A percentile compares a stretch with the other conserved stretches of the same genome.
Evolutionary conservation across 2,113 vertebrate species (phyloP).

Genomic region (Sarotherodon lohbergeri): DNA sequence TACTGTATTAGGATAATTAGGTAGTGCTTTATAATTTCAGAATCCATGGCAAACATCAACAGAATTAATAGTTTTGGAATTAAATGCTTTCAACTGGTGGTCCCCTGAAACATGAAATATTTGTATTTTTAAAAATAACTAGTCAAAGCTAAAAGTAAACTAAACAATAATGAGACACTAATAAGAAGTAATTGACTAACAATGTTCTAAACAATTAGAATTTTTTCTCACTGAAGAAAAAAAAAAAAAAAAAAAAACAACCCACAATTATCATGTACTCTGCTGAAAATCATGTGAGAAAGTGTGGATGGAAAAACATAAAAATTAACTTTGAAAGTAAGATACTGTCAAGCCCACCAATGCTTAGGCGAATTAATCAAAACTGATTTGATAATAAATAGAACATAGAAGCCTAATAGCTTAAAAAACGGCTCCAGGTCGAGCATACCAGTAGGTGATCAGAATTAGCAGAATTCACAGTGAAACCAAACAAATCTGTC

Average conservation of each 20-base stretch:
- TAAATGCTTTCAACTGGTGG: not conserved
- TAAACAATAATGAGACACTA: not conserved
- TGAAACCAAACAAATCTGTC: not conserved
- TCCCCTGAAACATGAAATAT: not conserved
- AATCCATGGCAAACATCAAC: not conserved
- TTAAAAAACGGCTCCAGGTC: accelerated
- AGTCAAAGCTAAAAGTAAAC: not conserved
- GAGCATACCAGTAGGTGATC: too few species aligned
- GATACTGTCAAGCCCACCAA: not conserved
- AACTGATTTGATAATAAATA: not conserved
- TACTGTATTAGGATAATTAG: not conserved
- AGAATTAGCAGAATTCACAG: not conserved
- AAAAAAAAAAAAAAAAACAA: not conserved
- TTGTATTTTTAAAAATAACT: not conserved
- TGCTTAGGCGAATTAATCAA: not conserved
- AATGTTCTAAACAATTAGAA: not conserved
- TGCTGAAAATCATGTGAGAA: not conserved
- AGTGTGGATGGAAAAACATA: not conserved
- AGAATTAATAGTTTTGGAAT: not conserved
- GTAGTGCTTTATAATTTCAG: not conserved
- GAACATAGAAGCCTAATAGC: not conserved
- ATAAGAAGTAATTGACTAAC: not conserved
- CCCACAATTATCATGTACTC: not conserved
- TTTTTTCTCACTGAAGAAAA: too few species aligned
- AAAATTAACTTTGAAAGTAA: not conserved